Base-by-base conservation (phyloP, 2,888 invertebrate genomes). In the Plebejus melissa region DNA sequence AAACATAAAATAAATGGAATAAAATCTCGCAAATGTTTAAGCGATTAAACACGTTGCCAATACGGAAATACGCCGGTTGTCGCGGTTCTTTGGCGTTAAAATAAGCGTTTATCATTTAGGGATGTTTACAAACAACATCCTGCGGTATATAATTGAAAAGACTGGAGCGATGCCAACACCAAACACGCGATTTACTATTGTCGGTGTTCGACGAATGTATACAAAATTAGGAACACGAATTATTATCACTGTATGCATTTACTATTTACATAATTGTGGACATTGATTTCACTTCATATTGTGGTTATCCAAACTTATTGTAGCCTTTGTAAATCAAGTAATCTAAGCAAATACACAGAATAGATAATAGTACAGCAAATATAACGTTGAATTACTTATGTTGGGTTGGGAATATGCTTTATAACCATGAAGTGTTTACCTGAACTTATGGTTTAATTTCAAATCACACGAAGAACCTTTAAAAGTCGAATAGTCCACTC, bases 51-150 rank as follows among this genome's bases (percentile, higher is more conserved):
- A 85, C 82, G 82, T 85, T 88, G 88, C 88, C 87, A 86, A 79
- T 87, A 88, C 89, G 89, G 89, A 87, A 90, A 88, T 85, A 88
- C 87, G 85, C 88, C 88, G 89, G 90, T 89, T 89, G 90, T 90
- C 88, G 84, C 86, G 85, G 88, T 88, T 86, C 87, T 84, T 86
- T 84, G 86, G 90, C 89, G 88, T 90, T 91, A 91, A 91, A 91
- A 90, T 90, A 90, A 90, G 88, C 89, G 90, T 92, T 91, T 90
- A 92, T 91, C 91, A 91, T 91, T 92, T 90, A 90, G 89, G 89
- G 89, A 88, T 91, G 91, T 93, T 93, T 91, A 91, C 91, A 88
- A 87, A 86, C 83, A 84, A 81, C 84, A 84, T 85, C 86, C 88
- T 88, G 86, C 87, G 86, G 87, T 87, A 87, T 89, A 86, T 89